These are phyloP conservation scores for Drosophila imparisetae DNA, from an alignment of 2,888 invertebrate genomes.

Conservation along the genomic window DNA sequence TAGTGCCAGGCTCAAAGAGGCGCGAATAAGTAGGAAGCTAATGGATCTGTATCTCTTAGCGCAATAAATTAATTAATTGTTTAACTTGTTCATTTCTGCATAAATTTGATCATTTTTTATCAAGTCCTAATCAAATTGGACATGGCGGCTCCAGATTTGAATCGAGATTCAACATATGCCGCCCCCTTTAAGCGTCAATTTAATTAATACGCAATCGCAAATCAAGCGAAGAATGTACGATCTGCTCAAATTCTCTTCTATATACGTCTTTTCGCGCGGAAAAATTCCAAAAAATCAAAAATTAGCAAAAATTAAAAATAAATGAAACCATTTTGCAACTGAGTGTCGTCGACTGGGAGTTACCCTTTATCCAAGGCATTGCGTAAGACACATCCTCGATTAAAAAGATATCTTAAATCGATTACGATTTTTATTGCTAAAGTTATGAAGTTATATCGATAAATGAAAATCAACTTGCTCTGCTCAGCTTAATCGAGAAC, in stretches of 20 bases:
- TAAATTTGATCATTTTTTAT: conserved; percentile 11
- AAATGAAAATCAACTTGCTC: not conserved
- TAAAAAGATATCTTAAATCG: not conserved
- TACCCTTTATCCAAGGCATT: not conserved
- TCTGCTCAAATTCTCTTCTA: not conserved
- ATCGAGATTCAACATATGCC: conserved; percentile 12
- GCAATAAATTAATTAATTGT: conserved; percentile 61
- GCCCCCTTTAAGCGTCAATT: conserved; percentile 47
- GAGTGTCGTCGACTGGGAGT: not conserved
- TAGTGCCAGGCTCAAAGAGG: conserved; percentile 59
- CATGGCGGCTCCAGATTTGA: conserved; percentile 40
- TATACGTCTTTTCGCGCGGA: conserved; percentile 14
- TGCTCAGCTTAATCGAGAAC: not conserved
- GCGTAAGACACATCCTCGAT: not conserved
- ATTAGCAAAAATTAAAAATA: not conserved
- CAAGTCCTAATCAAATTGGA: conserved; percentile 30
- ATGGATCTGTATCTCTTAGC: conserved; percentile 19
- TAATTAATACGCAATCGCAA: conserved; percentile 51
- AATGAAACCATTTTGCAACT: not conserved
- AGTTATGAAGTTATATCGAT: not conserved
- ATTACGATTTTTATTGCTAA: not conserved
- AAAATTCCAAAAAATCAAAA: conserved; percentile 23
- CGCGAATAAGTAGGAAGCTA: conserved; percentile 29
- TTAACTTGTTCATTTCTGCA: conserved; percentile 27
- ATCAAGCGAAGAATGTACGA: conserved; percentile 33